Evolutionary conservation across 2,113 vertebrate species (phyloP).

Genomic region (Anarrhichthys ocellatus): DNA sequence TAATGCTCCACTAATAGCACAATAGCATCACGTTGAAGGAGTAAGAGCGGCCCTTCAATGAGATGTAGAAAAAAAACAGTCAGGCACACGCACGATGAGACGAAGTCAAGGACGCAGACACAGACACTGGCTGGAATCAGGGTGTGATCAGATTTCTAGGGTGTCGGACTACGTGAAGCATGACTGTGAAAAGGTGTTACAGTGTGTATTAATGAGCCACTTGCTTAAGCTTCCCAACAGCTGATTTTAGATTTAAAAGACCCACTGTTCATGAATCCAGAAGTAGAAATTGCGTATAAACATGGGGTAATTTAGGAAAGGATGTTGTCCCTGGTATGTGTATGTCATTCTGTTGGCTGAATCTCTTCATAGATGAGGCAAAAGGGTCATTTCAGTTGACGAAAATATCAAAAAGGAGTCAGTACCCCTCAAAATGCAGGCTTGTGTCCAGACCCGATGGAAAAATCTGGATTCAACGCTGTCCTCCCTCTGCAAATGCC

Average conservation of each 20-base stretch:
- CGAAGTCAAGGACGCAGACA: conserved; percentile 37
- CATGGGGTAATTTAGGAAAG: not conserved
- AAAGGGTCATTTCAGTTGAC: conserved; percentile 52
- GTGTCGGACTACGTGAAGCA: conserved; percentile 4
- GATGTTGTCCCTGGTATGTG: not conserved
- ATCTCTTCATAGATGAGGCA: conserved; percentile 33
- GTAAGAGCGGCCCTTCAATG: conserved; percentile 27
- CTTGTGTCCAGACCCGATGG: conserved; percentile 52
- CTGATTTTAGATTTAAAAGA: not conserved
- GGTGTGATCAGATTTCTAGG: conserved; percentile 7
- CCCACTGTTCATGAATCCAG: not conserved
- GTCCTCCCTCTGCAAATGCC: conserved; percentile 14
- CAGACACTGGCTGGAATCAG: conserved; percentile 13
- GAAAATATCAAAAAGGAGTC: conserved; percentile 49
- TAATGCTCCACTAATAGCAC: conserved; percentile 25
- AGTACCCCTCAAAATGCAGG: conserved; percentile 21
- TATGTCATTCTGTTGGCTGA: conserved; percentile 1
- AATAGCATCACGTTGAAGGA: conserved; percentile 37
- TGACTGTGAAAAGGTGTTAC: not conserved
- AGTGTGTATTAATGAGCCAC: not conserved
- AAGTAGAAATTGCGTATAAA: not conserved
- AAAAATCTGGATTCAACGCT: conserved; percentile 21
- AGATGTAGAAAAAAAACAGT: conserved; percentile 5
- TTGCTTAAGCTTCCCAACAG: not conserved
- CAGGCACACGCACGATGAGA: conserved; percentile 2